Evolutionary conservation across 2,797 vertebrate genomes (phyloP), one percentile per base, ranked within the genome.

Genomic region (Macrochelys suwanniensis): DNA sequence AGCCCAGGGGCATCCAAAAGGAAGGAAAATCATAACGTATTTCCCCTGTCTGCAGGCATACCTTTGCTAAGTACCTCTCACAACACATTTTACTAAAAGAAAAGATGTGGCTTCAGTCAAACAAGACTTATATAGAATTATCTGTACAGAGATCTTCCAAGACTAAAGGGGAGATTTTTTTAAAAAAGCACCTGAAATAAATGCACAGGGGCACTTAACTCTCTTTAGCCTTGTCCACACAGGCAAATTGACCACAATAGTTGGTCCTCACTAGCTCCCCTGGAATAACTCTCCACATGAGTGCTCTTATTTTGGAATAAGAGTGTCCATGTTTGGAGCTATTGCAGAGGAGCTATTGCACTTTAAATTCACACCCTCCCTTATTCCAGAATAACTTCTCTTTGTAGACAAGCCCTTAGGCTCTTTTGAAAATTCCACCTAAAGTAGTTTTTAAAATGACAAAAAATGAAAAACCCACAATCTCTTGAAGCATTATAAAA

Each of bases 1-100:
- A 42, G 92, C 92, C 97, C 80, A 56, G 33, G 57, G 81, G 33
- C 81, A 94, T 91, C 23, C 84, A 80, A 85, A 89, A 87, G 56
- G 0, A 51, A 16, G 1, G 37, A 31, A 93, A 93, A 93, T 87
- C 47, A 49, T 87, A 92, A 89, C 31, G 89, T 31, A 45, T 80
- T 84, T 89, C 82, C 81, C 5, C 53, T 76, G 33, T 59, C 85
- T 74, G 15, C 25, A 90, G 37, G 7, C 78, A 74, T 84, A 80
- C 2, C 65, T 74, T 80, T 82, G 33, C 25, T 88, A 57, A 82
- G 50, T 65, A 21, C 5, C 86, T 86, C 76, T 82, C 37, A 61
- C 88, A 82, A 51, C 16, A 92, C 4, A 8, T 26, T 11, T 54
- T 84, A 7, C 45, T 89, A 74, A 47, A 4, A 88, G 7, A 16